Base-by-base conservation (phyloP, 2,888 invertebrate species). In the Physocephala rufipes region DNA sequence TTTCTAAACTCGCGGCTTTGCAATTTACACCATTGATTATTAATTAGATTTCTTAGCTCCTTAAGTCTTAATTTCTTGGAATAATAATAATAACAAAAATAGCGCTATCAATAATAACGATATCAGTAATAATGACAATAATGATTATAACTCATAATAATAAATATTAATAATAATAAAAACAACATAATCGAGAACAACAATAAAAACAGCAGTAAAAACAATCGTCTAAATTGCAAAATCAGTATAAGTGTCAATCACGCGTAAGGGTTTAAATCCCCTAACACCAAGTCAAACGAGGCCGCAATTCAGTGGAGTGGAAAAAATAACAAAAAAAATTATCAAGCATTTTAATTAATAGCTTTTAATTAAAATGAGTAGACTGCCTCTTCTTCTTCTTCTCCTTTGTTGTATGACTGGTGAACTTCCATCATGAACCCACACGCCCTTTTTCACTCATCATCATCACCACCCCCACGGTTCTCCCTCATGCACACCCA, bases 351-450 rank as follows among this genome's bases (percentile, higher is more conserved):
- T 36, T 62, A 68, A 68, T 68, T 68, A 68, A 68, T 62, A 68
- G 68, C 68, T 68, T 68, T 68, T 68, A 68, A 68, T 68, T 68
- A 68, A 58, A 62, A 51, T 36, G 51, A 68, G 68, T 68, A 68
- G 61, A 62, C 49, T 19, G 9, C 36, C 5, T 49, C 36, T 13
- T 36, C 61, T 61, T n/a, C 21, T 36, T 36, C 36, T 36, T 36
- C 36, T 36, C 9, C 19, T 24, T 53, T 1, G n/a, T n/a, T n/a
- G n/a, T n/a, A n/a, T 24, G 24, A 53, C 53, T 19, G 15, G n/a
- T 53, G 19, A 15, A 7, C 53, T 9, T 19, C 26, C 9, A 3
- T 19, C n/a, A n/a, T 53, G 19, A 15, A 7, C 53, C 19, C 9
- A 12, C 9, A 3, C 4, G 13, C 16, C 28, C 5, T n/a, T 64